These are phyloP conservation scores for Pygmarrhopalites habei DNA, from an alignment of 1,140 invertebrate species.

Conservation along the genomic window DNA sequence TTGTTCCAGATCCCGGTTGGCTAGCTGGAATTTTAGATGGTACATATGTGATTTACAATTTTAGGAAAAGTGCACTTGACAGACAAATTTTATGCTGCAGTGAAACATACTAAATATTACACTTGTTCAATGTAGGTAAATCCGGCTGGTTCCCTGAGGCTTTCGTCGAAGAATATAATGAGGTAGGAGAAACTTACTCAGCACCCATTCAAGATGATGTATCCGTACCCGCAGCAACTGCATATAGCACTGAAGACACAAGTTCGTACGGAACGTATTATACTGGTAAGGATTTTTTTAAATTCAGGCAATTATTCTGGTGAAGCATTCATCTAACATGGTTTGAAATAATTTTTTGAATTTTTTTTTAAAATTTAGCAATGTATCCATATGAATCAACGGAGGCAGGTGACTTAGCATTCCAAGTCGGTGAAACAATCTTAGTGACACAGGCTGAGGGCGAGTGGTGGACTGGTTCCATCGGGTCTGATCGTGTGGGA, in stretches of 20 bases:
- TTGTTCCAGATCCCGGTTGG: conserved; percentile 95
- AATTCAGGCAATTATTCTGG: too few species aligned
- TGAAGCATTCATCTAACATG: too few species aligned
- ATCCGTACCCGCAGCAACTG: not conserved
- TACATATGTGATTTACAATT: too few species aligned
- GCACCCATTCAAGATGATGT: conserved; percentile 24
- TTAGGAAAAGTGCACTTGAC: too few species aligned
- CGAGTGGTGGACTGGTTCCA: conserved; percentile 96
- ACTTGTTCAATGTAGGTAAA: too few species aligned
- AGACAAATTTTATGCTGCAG: too few species aligned
- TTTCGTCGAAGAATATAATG: conserved; percentile 75
- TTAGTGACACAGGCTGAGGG: conserved; percentile 80
- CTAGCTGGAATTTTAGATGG: conserved; percentile 81
- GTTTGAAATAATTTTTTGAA: too few species aligned
- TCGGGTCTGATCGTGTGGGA: conserved; percentile 66
- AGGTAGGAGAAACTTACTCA: too few species aligned
- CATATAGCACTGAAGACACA: too few species aligned
- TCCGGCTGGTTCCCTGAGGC: conserved; percentile 99
- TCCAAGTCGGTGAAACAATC: conserved; percentile 84
- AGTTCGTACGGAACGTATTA: too few species aligned
- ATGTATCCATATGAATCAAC: conserved; percentile 75
- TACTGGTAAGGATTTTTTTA: too few species aligned
- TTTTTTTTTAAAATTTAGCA: conserved; percentile 77
- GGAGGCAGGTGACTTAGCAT: conserved; percentile 84
- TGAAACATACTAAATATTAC: too few species aligned